Base-by-base conservation (phyloP, 1,140 invertebrate genomes). In the Aphaenogaster ashmeadi region DNA sequence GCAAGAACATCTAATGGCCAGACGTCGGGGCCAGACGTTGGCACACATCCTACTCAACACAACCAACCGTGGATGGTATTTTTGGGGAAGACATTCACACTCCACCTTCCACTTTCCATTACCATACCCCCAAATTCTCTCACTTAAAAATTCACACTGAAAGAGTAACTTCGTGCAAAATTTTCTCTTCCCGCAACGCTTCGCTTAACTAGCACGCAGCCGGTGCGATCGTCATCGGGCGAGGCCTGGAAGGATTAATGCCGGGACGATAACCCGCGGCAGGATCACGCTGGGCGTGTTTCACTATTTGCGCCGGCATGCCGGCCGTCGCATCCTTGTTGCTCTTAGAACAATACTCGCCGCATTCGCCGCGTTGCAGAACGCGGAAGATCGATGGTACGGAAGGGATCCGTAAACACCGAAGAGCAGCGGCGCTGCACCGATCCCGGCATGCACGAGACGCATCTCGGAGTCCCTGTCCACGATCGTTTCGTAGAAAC, bases 351-450 rank as follows among this genome's bases (percentile, higher is more conserved):
- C 69, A 84, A 84, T 84, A 56, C 80, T 60, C 41, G 54, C 33
- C 50, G 54, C 54, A 74, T 60, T 84, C 33, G 54, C 54, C 27
- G 69, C 41, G 69, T 38, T 60, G 60, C n/a, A 86, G 86, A 90
- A 90, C 89, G 89, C 89, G 89, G 89, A 90, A 90, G 88, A 90
- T 90, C 89, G 89, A 90, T 90, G 64, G 64, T 41, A 80, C 77
- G 75, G 50, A 87, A 87, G 75, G 64, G 77, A 87, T 87, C 60
- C 83, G 77, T 86, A 86, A 86, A 86, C 83, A 78, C 60, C 56
- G 75, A 38, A 38, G 27, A 64, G 33, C 15, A 21, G 52, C 52
- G 36, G 36, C n/a, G 15, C 83, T 15, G 47, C 38, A 13, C 27
- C 47, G 78, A 47, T 77, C 60, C 41, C n/a, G 27, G 58, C 21